phyloP scores from a whole-genome alignment of 2,888 invertebrate species.

The Acleris literana region DNA sequence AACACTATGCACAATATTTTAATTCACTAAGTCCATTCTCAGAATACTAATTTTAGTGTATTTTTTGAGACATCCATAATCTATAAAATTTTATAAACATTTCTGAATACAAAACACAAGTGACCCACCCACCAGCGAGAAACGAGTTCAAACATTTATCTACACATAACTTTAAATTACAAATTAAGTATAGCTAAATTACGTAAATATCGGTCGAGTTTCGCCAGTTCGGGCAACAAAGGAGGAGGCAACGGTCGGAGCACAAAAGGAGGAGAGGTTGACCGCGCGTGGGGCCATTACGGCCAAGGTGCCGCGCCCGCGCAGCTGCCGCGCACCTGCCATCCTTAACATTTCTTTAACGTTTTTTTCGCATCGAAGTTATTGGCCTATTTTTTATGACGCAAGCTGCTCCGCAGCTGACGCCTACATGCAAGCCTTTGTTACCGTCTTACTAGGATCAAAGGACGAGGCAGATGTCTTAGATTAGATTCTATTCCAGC shows the following conservation, averaged over 20 bases:
- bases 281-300: slow-evolving; percentile 61
- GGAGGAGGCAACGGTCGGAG: slow-evolving; percentile 34
- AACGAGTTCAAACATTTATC: too few relatives aligned
- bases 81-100: too few relatives aligned
- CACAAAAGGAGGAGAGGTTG: slow-evolving; percentile 55
- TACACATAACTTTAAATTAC: too few relatives aligned
- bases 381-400: slow-evolving; percentile 83
- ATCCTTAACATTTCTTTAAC: slow-evolving; percentile 78
- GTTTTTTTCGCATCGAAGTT: slow-evolving; percentile 78
- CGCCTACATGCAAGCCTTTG: slow-evolving; percentile 64
- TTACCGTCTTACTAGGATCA: slow-evolving; percentile 64
- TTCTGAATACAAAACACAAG: too few relatives aligned
- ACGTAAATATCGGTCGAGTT: slow-evolving; percentile 24
- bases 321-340: slow-evolving; percentile 81
- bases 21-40: too few relatives aligned
- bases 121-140: too few relatives aligned
- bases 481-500: slow-evolving; percentile 50
- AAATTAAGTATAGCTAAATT: slow-evolving; percentile 12
- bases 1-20: too few relatives aligned
- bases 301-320: slow-evolving; percentile 72
- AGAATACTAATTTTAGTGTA: too few relatives aligned
- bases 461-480: slow-evolving; percentile 53
- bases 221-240: slow-evolving; percentile 24
- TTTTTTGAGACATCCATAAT: too few relatives aligned
- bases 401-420: slow-evolving; percentile 80